Evolutionary conservation across 2,797 vertebrate species (phyloP), one percentile per base, ranked within the genome.

Genomic region (Alca torda): DNA sequence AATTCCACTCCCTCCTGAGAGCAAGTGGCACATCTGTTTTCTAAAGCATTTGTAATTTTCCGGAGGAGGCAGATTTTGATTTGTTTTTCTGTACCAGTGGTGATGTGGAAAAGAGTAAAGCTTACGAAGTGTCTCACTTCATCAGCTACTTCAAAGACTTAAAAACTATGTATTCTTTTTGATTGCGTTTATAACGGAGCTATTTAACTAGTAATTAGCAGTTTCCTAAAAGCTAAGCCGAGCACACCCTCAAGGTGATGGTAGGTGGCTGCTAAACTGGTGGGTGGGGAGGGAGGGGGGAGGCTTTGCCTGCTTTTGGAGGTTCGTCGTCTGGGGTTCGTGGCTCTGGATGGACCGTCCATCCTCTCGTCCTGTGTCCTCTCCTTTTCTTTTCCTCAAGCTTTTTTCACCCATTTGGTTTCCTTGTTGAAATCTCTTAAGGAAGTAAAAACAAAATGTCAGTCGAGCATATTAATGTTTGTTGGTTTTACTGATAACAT

Each of bases 261-360:
- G 31, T 30, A 16, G 9, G 8, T 28, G 31, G 9, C 17, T n/a
- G 33, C 41, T 68, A 4, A 43, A 11, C 1, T 6, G 11, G 56
- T 35, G 33, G 5, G 25, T 17, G 25, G 60, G 37, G 60, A 11
- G 60, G 25, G 60, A 28, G 37, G 26, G 35, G 26, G 26, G 50
- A 9, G 26, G 50, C 5, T 92, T 97, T 97, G 92, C 98, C 98
- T 98, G 91, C 89, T 98, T 98, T 54, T 97, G 97, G 76, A 98
- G 97, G 59, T 26, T 97, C 9, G 21, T 98, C 4, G 33, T 87
- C 96, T 97, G 96, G 28, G 68, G 63, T 51, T 97, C 92, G 0
- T 92, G 67, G 8, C 83, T 97, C 77, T 94, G 73, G 30, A 69
- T 6, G 2, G 97, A 96, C 15, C 90, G 69, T 35, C 78, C 82